Evolutionary conservation across 2,113 vertebrate genomes (phyloP).

Genomic region (Corythaixoides concolor): DNA sequence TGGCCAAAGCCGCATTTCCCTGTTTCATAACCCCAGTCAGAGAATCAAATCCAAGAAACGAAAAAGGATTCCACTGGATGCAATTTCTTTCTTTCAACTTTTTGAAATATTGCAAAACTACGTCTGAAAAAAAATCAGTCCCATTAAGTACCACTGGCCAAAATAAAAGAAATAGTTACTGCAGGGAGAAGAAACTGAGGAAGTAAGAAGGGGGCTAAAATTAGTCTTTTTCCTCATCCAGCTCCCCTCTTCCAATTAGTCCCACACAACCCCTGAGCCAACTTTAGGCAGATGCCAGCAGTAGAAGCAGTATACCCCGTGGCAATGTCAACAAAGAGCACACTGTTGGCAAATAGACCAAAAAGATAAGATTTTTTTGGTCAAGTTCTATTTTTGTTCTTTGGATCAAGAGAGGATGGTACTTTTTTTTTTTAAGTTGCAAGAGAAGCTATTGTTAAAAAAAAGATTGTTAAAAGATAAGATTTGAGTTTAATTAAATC

Average conservation of each 20-base stretch:
- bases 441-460: background rate
- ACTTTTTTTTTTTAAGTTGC: background rate
- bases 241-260: background rate
- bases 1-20: background rate
- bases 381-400: background rate
- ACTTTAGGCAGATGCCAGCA: conserved; percentile 7
- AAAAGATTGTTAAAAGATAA: background rate
- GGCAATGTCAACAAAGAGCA: background rate
- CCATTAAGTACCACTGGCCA: background rate
- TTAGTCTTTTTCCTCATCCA: background rate
- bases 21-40: background rate
- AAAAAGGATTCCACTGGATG: background rate
- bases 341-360: background rate
- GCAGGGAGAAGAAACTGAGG: background rate
- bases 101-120: background rate
- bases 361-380: background rate
- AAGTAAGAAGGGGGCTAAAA: background rate
- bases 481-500: background rate
- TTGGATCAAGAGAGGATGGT: background rate
- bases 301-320: background rate
- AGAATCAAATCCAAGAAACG: background rate
- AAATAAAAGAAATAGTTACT: background rate
- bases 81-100: background rate
- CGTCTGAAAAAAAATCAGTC: background rate
- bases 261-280: background rate